Percentiles rank a stretch among this genome's conserved stretches.
Evolutionary conservation across 2,888 invertebrate genomes (phyloP).

Genomic region (Calameuta idolon): DNA sequence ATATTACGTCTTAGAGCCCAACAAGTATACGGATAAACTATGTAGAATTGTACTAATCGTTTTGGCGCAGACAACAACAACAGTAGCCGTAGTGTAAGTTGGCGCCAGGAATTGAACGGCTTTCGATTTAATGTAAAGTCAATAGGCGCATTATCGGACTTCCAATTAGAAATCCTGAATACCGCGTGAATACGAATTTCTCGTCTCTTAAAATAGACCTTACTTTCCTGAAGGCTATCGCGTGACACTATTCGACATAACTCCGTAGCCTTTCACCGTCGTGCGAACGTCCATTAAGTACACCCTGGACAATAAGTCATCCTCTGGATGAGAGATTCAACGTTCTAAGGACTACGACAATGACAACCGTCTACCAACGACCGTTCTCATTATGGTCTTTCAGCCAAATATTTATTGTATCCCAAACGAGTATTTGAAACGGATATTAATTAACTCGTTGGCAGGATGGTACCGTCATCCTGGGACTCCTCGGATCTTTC

Average conservation of each 20-base stretch:
- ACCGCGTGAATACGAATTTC: not conserved
- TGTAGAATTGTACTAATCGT: not conserved
- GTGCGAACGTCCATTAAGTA: not conserved
- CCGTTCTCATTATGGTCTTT: not conserved
- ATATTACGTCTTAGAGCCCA: not conserved
- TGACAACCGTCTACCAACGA: not conserved
- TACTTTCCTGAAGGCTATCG: not conserved
- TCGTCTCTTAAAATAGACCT: not conserved
- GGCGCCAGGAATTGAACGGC: not conserved
- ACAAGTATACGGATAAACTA: not conserved
- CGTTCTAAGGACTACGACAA: not conserved
- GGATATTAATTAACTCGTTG: not conserved
- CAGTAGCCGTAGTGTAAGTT: not conserved
- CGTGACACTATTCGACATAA: not conserved
- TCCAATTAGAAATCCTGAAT: not conserved
- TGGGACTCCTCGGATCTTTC: constrained; percentile 30
- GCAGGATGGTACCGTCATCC: not conserved
- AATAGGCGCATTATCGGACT: not conserved
- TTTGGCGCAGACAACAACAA: not conserved
- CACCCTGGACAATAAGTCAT: not conserved
- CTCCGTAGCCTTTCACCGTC: not conserved
- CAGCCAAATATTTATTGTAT: not conserved
- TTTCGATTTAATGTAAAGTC: not conserved
- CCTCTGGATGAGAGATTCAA: not conserved
- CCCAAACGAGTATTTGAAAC: not conserved